A percentile compares a stretch with the other conserved stretches of the same genome.
phyloP scores from a whole-genome alignment of 2,797 vertebrate genomes.

The Hypotaenidia okinawae region DNA sequence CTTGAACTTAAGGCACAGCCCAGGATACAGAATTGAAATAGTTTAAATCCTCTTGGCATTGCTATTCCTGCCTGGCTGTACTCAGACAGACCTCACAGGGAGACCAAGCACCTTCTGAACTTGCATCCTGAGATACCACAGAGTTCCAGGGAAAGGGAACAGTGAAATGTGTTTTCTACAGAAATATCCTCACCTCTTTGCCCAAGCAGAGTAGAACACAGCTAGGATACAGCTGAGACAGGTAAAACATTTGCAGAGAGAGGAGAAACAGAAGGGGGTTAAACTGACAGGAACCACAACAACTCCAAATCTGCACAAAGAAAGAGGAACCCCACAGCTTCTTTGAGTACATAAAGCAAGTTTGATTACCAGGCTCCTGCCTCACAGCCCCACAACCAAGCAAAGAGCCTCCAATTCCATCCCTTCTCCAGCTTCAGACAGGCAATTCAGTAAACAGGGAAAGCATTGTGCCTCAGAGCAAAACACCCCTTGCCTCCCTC shows the following conservation, averaged over 20 bases:
- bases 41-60: background rate
- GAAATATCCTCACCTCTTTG: accelerated
- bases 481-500: background rate
- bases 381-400: background rate
- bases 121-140: background rate
- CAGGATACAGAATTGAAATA: background rate
- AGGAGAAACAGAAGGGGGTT: background rate
- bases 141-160: background rate
- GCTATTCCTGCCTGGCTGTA: background rate
- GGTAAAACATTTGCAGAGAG: background rate
- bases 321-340: background rate
- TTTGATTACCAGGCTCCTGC: background rate
- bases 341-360: background rate
- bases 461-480: accelerated
- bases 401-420: background rate
- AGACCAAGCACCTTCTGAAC: background rate
- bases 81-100: background rate
- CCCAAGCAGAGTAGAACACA: background rate
- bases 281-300: background rate
- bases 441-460: background rate
- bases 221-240: background rate
- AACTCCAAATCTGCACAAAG: background rate
- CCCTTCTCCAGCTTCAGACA: background rate
- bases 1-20: background rate
- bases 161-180: accelerated